phyloP scores from a whole-genome alignment of 2,113 vertebrate species.

The Python bivittatus region DNA sequence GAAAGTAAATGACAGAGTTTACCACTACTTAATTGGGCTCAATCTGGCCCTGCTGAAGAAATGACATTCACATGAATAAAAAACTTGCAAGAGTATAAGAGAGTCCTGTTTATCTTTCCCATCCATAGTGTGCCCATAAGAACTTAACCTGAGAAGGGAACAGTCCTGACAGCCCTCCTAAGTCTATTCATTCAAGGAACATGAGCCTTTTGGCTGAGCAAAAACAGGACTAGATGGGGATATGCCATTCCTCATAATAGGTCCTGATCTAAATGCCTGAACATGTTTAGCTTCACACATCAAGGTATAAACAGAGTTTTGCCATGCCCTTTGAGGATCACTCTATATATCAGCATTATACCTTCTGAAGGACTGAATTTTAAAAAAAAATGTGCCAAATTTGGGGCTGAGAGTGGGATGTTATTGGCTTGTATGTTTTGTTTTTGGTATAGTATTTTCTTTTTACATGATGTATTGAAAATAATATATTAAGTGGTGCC shows the following conservation, averaged over 20 bases:
- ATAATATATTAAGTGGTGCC: neutral
- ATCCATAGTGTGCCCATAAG: neutral
- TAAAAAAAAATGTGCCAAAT: neutral
- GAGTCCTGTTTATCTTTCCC: neutral
- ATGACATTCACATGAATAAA: neutral
- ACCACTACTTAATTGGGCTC: slow-evolving; percentile 1
- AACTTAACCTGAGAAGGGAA: neutral
- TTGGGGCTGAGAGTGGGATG: neutral
- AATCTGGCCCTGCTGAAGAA: neutral
- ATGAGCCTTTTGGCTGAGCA: neutral
- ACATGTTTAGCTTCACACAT: neutral
- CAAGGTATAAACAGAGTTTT: neutral
- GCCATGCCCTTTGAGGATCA: neutral
- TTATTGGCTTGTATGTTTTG: neutral
- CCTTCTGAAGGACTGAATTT: neutral
- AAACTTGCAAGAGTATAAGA: neutral
- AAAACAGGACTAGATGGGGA: neutral
- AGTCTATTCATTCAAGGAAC: neutral
- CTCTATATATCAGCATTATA: neutral
- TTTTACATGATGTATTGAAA: neutral
- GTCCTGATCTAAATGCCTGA: neutral
- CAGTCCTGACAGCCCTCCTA: neutral
- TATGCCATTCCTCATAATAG: neutral
- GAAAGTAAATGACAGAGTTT: slow-evolving; percentile 67
- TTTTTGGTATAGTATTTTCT: neutral